Conservation (phyloP, 2,888 invertebrate species). For the Lumbricus terrestris region DNA sequence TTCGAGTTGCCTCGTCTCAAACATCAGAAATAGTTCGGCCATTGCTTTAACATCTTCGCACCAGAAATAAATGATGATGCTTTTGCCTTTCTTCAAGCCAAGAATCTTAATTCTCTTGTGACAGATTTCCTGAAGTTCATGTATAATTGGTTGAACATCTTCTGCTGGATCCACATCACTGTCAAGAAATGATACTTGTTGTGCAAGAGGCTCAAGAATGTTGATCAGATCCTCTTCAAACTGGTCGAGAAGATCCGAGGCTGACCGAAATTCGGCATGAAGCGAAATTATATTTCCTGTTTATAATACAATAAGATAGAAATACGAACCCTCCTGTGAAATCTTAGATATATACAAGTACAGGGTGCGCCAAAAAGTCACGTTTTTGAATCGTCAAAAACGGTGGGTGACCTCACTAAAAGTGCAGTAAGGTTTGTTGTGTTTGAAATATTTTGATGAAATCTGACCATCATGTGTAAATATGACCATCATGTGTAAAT, state of each 20-base stretch:
- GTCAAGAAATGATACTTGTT: neutral
- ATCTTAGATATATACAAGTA: neutral
- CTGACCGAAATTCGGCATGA: neutral
- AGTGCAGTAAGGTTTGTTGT: too few relatives aligned
- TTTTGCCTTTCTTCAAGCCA: neutral
- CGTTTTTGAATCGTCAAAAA: too few relatives aligned
- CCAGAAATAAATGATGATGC: neutral
- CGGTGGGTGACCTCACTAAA: too few relatives aligned
- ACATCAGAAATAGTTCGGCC: neutral
- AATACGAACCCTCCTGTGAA: neutral
- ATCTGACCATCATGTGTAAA: too few relatives aligned
- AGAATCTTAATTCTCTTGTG: neutral
- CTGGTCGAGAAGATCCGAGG: neutral
- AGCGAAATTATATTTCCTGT: neutral
- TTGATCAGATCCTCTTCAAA: neutral
- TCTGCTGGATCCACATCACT: neutral
- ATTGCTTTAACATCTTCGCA: neutral
- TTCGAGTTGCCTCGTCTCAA: neutral
- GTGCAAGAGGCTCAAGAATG: neutral
- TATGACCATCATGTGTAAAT: too few relatives aligned
- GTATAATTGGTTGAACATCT: neutral
- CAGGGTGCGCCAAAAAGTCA: too few relatives aligned
- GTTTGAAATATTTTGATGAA: too few relatives aligned
- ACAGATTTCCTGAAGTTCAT: neutral
- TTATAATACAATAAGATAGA: neutral